phyloP scores from a whole-genome alignment of 2,797 vertebrate species.

The Anas flavirostris region DNA sequence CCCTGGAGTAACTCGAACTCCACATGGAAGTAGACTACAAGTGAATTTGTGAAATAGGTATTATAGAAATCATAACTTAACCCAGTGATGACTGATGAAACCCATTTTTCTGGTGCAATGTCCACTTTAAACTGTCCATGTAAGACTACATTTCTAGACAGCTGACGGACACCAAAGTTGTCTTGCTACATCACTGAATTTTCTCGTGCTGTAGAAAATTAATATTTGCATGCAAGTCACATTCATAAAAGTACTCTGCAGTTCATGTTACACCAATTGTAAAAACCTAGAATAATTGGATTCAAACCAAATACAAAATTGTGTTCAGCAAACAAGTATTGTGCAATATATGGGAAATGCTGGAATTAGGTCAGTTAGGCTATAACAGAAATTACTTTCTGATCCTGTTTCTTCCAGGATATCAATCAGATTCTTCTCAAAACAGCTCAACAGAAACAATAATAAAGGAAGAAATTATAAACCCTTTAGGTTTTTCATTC shows the following conservation, averaged over 20 bases:
- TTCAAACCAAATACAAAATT: not conserved
- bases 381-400: conserved; percentile 23
- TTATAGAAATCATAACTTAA: not conserved
- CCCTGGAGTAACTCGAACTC: not conserved
- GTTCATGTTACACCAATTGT: not conserved
- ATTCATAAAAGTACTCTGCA: not conserved
- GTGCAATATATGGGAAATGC: conserved; percentile 1
- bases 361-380: conserved; percentile 47
- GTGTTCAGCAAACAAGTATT: not conserved
- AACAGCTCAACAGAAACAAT: not conserved
- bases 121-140: not conserved
- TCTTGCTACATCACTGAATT: not conserved
- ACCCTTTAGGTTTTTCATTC: not conserved
- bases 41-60: not conserved
- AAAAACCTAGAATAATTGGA: not conserved
- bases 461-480: not conserved
- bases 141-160: not conserved
- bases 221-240: not conserved
- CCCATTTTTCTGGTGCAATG: not conserved
- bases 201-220: not conserved
- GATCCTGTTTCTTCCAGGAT: not conserved
- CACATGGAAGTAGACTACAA: not conserved
- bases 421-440: not conserved
- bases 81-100: not conserved
- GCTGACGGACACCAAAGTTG: not conserved